These are phyloP conservation scores for Musca vetustissima DNA, from an alignment of 1,140 invertebrate species.

Conservation along the genomic window DNA sequence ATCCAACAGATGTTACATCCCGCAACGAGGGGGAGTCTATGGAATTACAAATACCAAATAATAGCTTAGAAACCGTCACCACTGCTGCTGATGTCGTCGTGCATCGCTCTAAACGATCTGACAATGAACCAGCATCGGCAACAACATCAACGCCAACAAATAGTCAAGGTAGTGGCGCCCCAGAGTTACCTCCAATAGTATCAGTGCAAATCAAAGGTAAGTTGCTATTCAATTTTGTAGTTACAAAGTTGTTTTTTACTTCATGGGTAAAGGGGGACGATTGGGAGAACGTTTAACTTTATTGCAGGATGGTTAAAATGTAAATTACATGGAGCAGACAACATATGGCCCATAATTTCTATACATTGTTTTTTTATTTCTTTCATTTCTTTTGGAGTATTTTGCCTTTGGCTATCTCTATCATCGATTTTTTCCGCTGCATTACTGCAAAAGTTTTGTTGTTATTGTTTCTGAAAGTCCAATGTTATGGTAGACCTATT, in stretches of 20 bases:
- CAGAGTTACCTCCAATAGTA: conserved; percentile 15
- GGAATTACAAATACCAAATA: not conserved
- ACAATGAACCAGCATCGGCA: conserved; percentile 11
- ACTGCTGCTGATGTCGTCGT: too few relatives aligned
- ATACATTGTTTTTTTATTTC: not conserved
- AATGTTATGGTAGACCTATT: too few relatives aligned
- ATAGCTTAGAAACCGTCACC: not conserved
- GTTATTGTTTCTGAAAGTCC: too few relatives aligned
- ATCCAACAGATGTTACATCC: not conserved
- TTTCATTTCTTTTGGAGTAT: too few relatives aligned
- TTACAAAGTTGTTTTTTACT: too few relatives aligned
- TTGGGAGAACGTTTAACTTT: too few relatives aligned
- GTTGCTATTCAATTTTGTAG: conserved; percentile 13
- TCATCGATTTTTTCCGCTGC: too few relatives aligned
- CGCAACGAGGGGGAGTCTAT: conserved; percentile 15
- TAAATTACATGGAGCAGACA: not conserved
- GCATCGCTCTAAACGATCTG: conserved; percentile 13
- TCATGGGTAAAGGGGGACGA: too few relatives aligned
- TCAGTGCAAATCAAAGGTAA: conserved; percentile 41
- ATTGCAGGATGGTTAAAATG: not conserved
- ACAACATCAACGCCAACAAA: conserved; percentile 17
- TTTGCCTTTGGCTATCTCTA: not conserved
- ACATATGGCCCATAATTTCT: not conserved
- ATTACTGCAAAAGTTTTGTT: too few relatives aligned
- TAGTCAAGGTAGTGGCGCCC: conserved; percentile 19